phyloP scores from a whole-genome alignment of 2,113 vertebrate species.

The Andinoacara biseriatus region DNA sequence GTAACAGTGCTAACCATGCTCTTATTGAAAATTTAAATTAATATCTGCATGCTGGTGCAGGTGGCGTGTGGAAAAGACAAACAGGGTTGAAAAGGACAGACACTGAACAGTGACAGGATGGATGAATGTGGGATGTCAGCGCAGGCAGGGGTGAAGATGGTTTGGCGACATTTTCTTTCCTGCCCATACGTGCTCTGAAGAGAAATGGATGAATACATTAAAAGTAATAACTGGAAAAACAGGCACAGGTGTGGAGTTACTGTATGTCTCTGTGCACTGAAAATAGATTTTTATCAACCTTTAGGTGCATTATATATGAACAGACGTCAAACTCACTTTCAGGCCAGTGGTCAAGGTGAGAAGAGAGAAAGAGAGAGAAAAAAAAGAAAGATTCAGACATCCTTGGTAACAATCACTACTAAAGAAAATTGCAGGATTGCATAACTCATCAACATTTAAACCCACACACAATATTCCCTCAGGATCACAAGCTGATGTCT shows the following conservation, averaged over 20 bases:
- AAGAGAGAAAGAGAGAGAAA: not conserved
- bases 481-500: not conserved
- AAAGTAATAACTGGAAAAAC: not conserved
- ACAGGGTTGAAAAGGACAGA: not conserved
- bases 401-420: constrained; percentile 68
- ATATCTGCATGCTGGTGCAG: not conserved
- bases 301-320: not conserved
- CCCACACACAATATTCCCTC: not conserved
- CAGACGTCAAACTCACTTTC: constrained; percentile 2
- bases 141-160: not conserved
- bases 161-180: not conserved
- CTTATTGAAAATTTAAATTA: not conserved
- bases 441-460: not conserved
- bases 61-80: not conserved
- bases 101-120: not conserved
- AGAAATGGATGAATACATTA: not conserved
- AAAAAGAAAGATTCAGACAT: constrained; percentile 36
- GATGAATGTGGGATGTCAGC: not conserved
- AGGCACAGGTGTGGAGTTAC: not conserved
- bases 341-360: constrained; percentile 12
- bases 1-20: not conserved
- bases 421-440: not conserved
- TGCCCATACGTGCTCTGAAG: not conserved
- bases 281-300: not conserved
- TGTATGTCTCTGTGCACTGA: not conserved